A percentile compares a stretch with the other conserved stretches of the same genome.
Evolutionary conservation across 1,140 invertebrate species (phyloP).

Genomic region (Steinernema khuongi): DNA sequence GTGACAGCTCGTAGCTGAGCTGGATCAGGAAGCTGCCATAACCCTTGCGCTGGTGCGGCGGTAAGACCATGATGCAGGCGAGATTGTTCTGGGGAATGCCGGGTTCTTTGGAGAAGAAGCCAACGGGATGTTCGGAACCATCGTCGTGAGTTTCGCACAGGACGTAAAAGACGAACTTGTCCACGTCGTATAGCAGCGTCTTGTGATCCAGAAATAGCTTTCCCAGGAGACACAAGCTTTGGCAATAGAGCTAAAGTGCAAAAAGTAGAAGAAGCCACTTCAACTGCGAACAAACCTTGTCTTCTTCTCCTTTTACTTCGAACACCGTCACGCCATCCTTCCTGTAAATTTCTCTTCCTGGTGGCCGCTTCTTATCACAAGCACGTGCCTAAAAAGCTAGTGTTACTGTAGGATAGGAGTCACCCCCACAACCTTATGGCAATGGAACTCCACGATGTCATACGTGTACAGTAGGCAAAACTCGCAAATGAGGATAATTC

Average conservation of each 20-base stretch:
- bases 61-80: conserved; percentile 95
- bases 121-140: conserved; percentile 81
- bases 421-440: background rate
- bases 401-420: conserved; percentile 60
- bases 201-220: conserved; percentile 60
- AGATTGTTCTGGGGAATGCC: conserved; percentile 99
- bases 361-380: conserved; percentile 89
- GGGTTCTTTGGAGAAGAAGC: conserved; percentile 99
- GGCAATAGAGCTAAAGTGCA: conserved; percentile 58
- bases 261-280: conserved; percentile 22
- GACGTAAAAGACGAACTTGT: conserved; percentile 54
- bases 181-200: conserved; percentile 59
- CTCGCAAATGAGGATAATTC: conserved; percentile 96
- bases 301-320: conserved; percentile 96
- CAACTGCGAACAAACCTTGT: conserved; percentile 68
- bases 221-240: conserved; percentile 57
- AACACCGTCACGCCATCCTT: conserved; percentile 94
- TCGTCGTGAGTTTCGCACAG: conserved; percentile 67
- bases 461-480: conserved; percentile 81
- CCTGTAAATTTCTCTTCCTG: conserved; percentile 96
- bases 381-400: conserved; percentile 63
- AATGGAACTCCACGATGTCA: background rate
- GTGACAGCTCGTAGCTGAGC: conserved; percentile 95
- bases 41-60: conserved; percentile 94
- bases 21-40: conserved; percentile 98